Base-by-base conservation (phyloP, 2,113 vertebrate species). In the Thalassarche chlororhynchos region DNA sequence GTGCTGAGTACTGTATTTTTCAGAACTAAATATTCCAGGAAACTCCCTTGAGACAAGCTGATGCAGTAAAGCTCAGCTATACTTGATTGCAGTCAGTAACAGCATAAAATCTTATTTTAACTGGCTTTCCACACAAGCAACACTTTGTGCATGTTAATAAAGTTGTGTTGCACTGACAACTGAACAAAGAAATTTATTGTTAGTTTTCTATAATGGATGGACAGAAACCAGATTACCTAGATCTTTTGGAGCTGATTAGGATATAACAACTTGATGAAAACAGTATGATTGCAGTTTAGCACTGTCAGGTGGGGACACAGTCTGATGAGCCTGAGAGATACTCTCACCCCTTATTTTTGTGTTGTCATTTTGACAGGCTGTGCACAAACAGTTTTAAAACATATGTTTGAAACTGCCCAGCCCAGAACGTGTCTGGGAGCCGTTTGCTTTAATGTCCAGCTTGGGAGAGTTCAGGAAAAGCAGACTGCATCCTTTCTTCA, bases 51-150 rank as follows among this genome's bases (percentile, higher is more conserved):
- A 62, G 96, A 58, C 38, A 64, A 72, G 54, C 57, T 66, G 68
- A 74, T 88, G 62, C 84, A 89, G 74, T 58, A 95, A 87, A 79
- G 20, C 88, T 96, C 82, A 95, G 86, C 68, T 90, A 1, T 57
- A 87, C 12, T 92, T 44, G 49, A 70, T 21, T 64, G 91, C 70
- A 96, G 86, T 38, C 65, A 87, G 87, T 46, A 95, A 44, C 66
- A 96, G 70, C 55, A 44, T 28, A 87, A 93, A 93, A 87, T 92
- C 62, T 92, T 74, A 87, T 87, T 95, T 96, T 95, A 90, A 92
- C 71, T 88, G 70, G 57, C 36, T 96, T 92, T 85, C 72, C 82
- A 74, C 64, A 42, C 18, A 77, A 44, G 51, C 17, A 60, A 32
- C 12, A 21, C 64, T 51, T 12, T 4, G n/a, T 65, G 46, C 83